Conservation (phyloP, 2,113 vertebrate species). For the Seriola dumerili region DNA sequence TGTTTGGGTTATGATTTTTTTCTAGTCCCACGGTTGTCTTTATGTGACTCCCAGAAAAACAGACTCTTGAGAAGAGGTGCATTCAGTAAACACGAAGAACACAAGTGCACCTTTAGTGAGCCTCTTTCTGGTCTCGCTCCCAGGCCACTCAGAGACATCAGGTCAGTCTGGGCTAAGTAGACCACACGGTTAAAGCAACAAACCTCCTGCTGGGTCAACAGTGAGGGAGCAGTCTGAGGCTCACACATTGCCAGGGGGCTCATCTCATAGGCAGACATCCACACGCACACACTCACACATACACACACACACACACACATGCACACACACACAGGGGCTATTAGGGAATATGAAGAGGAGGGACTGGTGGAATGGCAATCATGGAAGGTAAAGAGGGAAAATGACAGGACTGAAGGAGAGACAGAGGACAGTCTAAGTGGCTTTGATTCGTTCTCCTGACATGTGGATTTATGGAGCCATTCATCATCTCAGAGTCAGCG, state of each 20-base stretch:
- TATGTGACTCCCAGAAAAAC: conserved; percentile 76
- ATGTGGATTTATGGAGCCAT: conserved; percentile 70
- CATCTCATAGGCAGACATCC: conserved; percentile 49
- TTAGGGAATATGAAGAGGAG: conserved; percentile 73
- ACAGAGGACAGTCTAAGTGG: conserved; percentile 78
- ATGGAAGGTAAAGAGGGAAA: conserved; percentile 59
- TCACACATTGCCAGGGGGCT: conserved; percentile 48
- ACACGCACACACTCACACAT: conserved; percentile 16
- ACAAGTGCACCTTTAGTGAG: conserved; percentile 63
- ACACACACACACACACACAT: conserved; percentile 18
- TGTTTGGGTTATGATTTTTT: conserved; percentile 56
- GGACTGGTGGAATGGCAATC: conserved; percentile 49
- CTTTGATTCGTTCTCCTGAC: conserved; percentile 75
- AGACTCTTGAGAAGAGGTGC: conserved; percentile 65
- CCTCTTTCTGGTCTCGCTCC: conserved; percentile 60
- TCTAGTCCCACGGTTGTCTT: conserved; percentile 49
- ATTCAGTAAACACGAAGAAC: conserved; percentile 64
- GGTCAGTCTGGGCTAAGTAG: conserved; percentile 77
- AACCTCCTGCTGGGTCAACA: conserved; percentile 69
- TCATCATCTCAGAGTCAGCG: conserved; percentile 63
- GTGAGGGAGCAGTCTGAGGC: conserved; percentile 51
- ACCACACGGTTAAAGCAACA: conserved; percentile 81
- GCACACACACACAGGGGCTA: conserved; percentile 41
- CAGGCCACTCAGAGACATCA: conserved; percentile 55
- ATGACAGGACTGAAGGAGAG: conserved; percentile 79